phyloP scores from a whole-genome alignment of 1,140 invertebrate genomes.

The Ooceraea biroi region DNA sequence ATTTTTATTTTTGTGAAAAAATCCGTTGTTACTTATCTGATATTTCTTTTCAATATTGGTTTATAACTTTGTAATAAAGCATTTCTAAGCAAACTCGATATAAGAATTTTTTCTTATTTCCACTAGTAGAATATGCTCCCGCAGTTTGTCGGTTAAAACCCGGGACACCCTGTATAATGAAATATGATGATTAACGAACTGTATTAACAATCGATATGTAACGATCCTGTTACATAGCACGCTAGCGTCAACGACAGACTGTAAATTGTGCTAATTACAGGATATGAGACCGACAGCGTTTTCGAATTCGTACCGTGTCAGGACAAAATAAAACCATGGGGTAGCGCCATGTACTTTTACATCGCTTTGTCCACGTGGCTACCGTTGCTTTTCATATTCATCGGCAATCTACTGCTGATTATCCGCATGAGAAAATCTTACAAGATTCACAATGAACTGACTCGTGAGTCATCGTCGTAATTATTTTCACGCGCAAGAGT shows the following conservation, averaged over 20 bases:
- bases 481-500: not conserved
- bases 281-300: conserved; percentile 83
- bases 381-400: conserved; percentile 80
- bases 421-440: conserved; percentile 76
- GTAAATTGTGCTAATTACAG: conserved; percentile 64
- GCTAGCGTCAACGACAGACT: not conserved
- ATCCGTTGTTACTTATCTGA: too few species aligned
- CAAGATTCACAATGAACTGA: conserved; percentile 73
- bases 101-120: too few species aligned
- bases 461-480: conserved; percentile 71
- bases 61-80: too few species aligned
- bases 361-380: conserved; percentile 83
- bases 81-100: too few species aligned
- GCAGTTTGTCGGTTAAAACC: too few species aligned
- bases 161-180: too few species aligned
- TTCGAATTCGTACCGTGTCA: conserved; percentile 81
- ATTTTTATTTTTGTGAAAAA: too few species aligned
- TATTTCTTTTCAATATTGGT: too few species aligned
- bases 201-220: too few species aligned
- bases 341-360: conserved; percentile 79
- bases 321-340: conserved; percentile 78
- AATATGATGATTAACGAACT: too few species aligned
- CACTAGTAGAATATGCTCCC: too few species aligned
- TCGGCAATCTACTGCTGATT: conserved; percentile 81
- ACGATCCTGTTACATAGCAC: not conserved